Evolutionary conservation across 2,113 vertebrate species (phyloP), one percentile per base, ranked within the genome.

Genomic region (Ranitomeya imitator): DNA sequence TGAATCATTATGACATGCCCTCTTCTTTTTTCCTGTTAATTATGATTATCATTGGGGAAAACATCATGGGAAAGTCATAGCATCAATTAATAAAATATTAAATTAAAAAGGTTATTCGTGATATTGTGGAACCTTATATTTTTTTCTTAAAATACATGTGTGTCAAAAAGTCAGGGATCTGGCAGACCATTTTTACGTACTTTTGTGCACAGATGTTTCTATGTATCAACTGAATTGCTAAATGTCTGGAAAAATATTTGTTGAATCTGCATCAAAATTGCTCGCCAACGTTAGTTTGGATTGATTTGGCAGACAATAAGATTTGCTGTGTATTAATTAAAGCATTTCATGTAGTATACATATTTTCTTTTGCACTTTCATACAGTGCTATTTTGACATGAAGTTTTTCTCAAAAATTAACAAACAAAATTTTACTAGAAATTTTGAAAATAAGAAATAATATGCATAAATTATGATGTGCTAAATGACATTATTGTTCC

Each of bases 181-280:
- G 71, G 71, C 52, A 86, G 8, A 61, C 16, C 37, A 77, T 77
- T 77, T 45, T 78, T 45, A 37, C 31, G 18, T 76, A 78, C 71
- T 77, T 83, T 86, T 77, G 57, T 60, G 55, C 85, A 86, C 85
- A 86, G 85, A 86, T 86, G 85, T 86, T 86, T 86, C 73, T 86
- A 86, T 86, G 73, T 86, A 77, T 76, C 54, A 78, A 86, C 54
- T 77, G 85, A 77, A 86, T 61, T 61, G 71, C 85, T 86, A 86
- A 86, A 86, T 86, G 73, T 77, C 73, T 86, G 73, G 21, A 86
- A 86, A 61, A 77, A 86, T 77, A 86, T 86, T 86, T 86, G 85
- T 86, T 86, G 85, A 86, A 86, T 54, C 85, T 76, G 85, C 85
- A 60, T 86, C 85, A 86, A 63, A 86, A 63, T 23, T 77, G 18